Conservation (phyloP, 2,797 vertebrate species). For the Antennarius maculatus region DNA sequence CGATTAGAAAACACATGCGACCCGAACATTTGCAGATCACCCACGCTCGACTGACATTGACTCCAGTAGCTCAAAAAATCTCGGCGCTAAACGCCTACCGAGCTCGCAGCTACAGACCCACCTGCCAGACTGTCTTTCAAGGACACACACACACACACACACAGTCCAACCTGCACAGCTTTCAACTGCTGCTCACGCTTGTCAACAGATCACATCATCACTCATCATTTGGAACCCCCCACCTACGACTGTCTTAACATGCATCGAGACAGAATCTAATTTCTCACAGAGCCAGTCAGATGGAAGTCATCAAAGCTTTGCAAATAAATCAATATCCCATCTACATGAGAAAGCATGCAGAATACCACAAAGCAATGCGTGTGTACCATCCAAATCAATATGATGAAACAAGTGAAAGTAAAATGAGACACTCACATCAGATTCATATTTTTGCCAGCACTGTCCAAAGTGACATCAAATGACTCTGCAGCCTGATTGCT, state of each 20-base stretch:
- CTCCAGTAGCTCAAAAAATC: conserved; percentile 5
- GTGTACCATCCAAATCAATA: conserved; percentile 75
- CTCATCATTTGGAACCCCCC: conserved; percentile 45
- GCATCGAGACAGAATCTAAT: conserved; percentile 57
- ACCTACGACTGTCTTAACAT: conserved; percentile 42
- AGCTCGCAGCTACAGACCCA: conserved; percentile 22
- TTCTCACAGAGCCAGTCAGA: conserved; percentile 54
- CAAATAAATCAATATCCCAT: conserved; percentile 76
- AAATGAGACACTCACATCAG: conserved; percentile 73
- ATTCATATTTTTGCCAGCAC: conserved; percentile 64
- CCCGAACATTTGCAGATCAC: conserved; percentile 39
- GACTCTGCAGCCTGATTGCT: conserved; percentile 55
- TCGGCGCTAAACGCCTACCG: neutral
- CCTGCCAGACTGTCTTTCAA: conserved; percentile 1
- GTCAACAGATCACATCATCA: conserved; percentile 52
- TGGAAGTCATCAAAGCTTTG: conserved; percentile 69
- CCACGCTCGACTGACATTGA: conserved; percentile 11
- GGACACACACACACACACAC: too few species aligned
- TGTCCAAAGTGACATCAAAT: conserved; percentile 65
- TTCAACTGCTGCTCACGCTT: conserved; percentile 22
- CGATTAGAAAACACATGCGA: conserved; percentile 33
- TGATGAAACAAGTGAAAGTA: conserved; percentile 65
- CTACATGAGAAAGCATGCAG: conserved; percentile 67
- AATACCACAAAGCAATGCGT: conserved; percentile 57
- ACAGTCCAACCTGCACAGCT: conserved; percentile 13